Evolutionary conservation across 2,888 invertebrate genomes (phyloP).

Genomic region (Cheilosia pagana): DNA sequence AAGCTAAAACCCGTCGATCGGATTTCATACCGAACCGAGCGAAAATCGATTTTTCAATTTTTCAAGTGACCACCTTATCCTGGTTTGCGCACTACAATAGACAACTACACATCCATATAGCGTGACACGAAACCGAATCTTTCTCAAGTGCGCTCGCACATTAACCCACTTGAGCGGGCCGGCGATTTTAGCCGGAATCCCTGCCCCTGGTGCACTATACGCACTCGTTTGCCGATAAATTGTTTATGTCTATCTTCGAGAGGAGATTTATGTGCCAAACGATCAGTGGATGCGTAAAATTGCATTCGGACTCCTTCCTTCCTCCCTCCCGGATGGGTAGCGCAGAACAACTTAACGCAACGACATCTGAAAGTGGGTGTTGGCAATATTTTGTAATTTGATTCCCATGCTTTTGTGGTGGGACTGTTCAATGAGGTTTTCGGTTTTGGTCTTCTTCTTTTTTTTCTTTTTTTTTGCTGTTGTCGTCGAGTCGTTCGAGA

Average conservation of each 20-base stretch:
- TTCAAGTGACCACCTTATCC: slow-evolving; percentile 59
- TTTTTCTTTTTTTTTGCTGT: not conserved
- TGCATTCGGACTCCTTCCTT: slow-evolving; percentile 23
- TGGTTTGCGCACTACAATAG: slow-evolving; percentile 23
- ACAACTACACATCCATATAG: not conserved
- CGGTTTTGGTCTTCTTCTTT: too few species aligned
- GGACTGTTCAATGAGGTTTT: slow-evolving; percentile 18
- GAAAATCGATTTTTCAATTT: slow-evolving; percentile 45
- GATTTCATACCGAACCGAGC: slow-evolving; percentile 37
- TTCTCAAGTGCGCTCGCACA: slow-evolving; percentile 55
- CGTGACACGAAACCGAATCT: slow-evolving; percentile 52
- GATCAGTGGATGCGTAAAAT: slow-evolving; percentile 17
- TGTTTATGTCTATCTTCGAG: slow-evolving; percentile 61
- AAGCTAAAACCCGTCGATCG: slow-evolving; percentile 33
- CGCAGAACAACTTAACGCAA: slow-evolving; percentile 41
- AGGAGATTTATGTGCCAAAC: slow-evolving; percentile 68
- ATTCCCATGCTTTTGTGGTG: slow-evolving; percentile 61
- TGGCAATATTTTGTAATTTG: slow-evolving; percentile 71
- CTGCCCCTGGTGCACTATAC: not conserved
- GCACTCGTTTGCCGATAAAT: slow-evolving; percentile 53
- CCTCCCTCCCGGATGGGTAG: slow-evolving; percentile 30
- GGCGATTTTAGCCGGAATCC: slow-evolving; percentile 10
- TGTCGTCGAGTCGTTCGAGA: slow-evolving; percentile 51
- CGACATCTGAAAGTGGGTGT: slow-evolving; percentile 73
- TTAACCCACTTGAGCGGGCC: slow-evolving; percentile 38